Evolutionary conservation across 2,113 vertebrate genomes (phyloP).

Genomic region (Sceloporus undulatus): DNA sequence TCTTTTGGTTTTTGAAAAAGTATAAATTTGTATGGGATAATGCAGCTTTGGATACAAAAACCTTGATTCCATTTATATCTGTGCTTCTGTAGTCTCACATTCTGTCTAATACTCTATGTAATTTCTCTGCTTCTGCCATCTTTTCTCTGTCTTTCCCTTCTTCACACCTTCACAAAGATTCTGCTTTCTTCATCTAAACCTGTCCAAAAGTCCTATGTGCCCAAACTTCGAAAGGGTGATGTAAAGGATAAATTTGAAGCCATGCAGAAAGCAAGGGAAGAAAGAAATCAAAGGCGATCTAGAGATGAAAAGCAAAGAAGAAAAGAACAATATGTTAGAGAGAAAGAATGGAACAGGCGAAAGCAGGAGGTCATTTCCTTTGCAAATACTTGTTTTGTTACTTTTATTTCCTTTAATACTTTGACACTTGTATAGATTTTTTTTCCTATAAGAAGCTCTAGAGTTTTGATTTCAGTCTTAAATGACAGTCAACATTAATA

Average conservation of each 20-base stretch:
- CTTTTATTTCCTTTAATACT: constrained; percentile 47
- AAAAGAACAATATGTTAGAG: constrained; percentile 96
- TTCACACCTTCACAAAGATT: constrained; percentile 84
- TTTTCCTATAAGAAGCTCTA: neutral
- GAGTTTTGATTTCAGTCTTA: constrained; percentile 25
- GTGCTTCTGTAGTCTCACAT: constrained; percentile 61
- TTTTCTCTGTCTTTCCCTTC: constrained; percentile 76
- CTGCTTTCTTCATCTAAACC: constrained; percentile 91
- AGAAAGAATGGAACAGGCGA: constrained; percentile 92
- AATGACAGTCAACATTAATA: constrained; percentile 32
- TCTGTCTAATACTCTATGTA: constrained; percentile 64
- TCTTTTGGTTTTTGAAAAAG: neutral
- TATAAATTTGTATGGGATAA: neutral
- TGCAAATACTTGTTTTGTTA: constrained; percentile 64
- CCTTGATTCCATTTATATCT: constrained; percentile 47
- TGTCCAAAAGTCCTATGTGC: constrained; percentile 93
- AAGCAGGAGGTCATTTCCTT: constrained; percentile 93
- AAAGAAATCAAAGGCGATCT: constrained; percentile 92
- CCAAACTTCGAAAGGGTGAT: constrained; percentile 91
- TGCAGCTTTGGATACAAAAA: neutral
- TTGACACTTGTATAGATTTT: neutral
- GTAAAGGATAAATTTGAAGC: constrained; percentile 95
- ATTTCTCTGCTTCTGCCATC: constrained; percentile 73
- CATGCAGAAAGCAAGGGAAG: constrained; percentile 97
- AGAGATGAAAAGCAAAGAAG: constrained; percentile 94